Evolutionary conservation across 2,113 vertebrate species (phyloP), one percentile per base, ranked within the genome.

Genomic region (Salvelinus alpinus): DNA sequence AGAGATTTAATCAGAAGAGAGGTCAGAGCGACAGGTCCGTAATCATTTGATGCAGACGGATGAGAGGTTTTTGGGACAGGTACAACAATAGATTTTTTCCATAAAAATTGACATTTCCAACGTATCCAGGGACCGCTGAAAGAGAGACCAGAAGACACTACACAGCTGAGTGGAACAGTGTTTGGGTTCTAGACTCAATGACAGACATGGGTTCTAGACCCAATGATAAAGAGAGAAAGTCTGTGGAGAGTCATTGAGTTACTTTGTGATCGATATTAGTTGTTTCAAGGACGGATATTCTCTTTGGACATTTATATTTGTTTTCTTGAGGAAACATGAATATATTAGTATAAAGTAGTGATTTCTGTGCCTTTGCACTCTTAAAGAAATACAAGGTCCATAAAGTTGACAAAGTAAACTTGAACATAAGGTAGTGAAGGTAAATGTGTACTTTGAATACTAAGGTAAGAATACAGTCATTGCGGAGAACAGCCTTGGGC

Each of bases 221-320:
- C 29, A 29, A 31, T 13, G 12, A 11, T 66, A 16, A 34, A 94
- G 93, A 95, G 93, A 90, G 89, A 92, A 93, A 94, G 92, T 91
- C 92, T 16, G 65, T 5, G 25, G 29, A 14, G 5, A 16, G 25
- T 14, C 31, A 38, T 34, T 20, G 5, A 71, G 11, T n/a, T 62
- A 16, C 69, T 71, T 14, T 27, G 69, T 51, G 13, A 47, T 70
- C 18, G 22, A 16, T n/a, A 62, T 22, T 25, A 24, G 1, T 22
- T 24, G 18, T 9, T 25, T 57, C 29, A 57, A n/a, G 67, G 51
- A 47, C 14, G 22, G 24, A 29, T 34, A 60, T 70, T 60, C 51
- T 38, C 27, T 59, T 16, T 66, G 25, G 27, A 14, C 38, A 66
- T 22, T 27, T 14, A 25, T 20, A 2, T 67, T 67, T 18, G 6